Evolutionary conservation across 2,113 vertebrate species (phyloP).

Genomic region (Probosciger aterrimus): DNA sequence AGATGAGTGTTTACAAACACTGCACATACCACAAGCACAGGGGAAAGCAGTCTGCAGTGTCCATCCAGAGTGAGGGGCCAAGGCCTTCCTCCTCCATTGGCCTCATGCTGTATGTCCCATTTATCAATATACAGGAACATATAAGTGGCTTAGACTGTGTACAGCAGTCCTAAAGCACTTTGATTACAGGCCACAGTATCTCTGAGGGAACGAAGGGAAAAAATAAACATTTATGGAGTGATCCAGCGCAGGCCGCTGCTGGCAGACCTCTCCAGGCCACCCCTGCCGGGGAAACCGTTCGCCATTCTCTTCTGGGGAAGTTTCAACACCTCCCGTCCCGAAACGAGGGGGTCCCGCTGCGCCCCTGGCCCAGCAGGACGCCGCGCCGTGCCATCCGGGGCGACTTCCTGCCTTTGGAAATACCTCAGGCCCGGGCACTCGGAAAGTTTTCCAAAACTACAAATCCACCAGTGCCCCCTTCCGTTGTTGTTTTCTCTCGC

Average conservation of each 20-base stretch:
- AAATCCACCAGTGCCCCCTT: constrained; percentile 33
- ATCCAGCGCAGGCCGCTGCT: neutral
- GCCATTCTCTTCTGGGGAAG: neutral
- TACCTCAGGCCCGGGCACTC: neutral
- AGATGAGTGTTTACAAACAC: neutral
- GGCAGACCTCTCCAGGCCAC: neutral
- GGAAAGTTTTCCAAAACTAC: constrained; percentile 41
- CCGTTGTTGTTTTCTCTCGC: constrained; percentile 10
- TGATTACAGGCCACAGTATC: neutral
- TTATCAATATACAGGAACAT: neutral
- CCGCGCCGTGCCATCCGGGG: neutral
- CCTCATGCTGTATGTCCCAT: neutral
- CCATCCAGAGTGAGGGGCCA: neutral
- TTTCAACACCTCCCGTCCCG: neutral
- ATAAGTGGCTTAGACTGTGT: neutral
- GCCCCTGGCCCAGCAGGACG: neutral
- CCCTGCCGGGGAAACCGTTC: neutral
- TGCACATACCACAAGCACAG: neutral
- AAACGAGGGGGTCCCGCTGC: neutral
- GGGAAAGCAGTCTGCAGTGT: neutral
- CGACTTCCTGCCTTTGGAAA: constrained; percentile 49
- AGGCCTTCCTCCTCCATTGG: neutral
- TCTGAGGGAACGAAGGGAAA: neutral
- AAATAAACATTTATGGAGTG: neutral
- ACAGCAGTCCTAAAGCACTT: neutral